Base-by-base conservation (phyloP, 2,113 vertebrate species). In the Arothron firmamentum region DNA sequence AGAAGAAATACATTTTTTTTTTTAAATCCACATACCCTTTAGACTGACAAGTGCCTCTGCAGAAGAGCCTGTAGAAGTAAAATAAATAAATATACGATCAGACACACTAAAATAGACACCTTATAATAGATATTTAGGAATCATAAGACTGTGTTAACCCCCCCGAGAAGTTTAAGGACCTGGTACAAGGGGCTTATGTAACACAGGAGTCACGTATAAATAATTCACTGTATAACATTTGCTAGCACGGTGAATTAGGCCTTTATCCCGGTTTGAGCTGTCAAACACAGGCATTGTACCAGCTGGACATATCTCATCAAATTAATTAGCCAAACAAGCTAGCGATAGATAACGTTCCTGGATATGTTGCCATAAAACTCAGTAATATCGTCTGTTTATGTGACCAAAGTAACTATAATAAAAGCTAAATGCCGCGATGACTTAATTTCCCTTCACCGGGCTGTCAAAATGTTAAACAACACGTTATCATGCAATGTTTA, bases 1-100 rank as follows among this genome's bases (percentile, higher is more conserved):
- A 18, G 31, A 18, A 49, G 19, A 19, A 34, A 48, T 62, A 62
- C n/a, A 74, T 11, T 52, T 51, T 42, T 6, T 53, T 2, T 38
- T 12, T 38, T 38, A 12, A 49, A 43, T 16, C 6, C 20, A 65
- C 75, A 52, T 92, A 99, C 97, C 97, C 95, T 96, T 98, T 56
- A 99, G 92, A 88, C 97, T 98, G 85, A 99, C 97, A 59, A 98
- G 94, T 62, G 96, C 97, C 91, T 98, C 98, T 81, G 95, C 97
- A 65, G 97, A 97, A 82, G 97, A 98, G 89, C 95, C 96, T 99
- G 81, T 31, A 90, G 62, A 79, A 65, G 41, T 21, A 51, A 28
- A 4, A 43, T 23, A 50, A 31, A 74, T 75, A 19, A 62, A 28
- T 16, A 4, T 17, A 45, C 2, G 57, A 23, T 14, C 23, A 55